Conservation (phyloP, 1,140 invertebrate species). For the Contarinia nasturtii region DNA sequence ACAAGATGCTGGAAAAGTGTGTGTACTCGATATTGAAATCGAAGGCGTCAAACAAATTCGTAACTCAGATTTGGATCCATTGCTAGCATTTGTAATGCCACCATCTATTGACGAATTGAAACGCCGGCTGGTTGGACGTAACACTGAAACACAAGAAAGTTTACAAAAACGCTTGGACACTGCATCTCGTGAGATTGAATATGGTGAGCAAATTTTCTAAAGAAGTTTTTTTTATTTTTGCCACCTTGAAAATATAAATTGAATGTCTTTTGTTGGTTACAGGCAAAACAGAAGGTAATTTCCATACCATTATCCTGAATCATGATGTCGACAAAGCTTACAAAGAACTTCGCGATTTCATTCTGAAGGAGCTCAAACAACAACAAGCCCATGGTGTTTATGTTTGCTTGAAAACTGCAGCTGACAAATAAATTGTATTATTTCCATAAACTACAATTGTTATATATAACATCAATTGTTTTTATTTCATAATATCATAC, state of each 20-base stretch:
- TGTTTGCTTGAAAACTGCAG: not conserved
- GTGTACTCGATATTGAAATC: conserved; percentile 89
- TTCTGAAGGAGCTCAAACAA: conserved; percentile 33
- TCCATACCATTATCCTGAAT: conserved; percentile 83
- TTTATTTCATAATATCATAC: too few species aligned
- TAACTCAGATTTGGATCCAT: conserved; percentile 58
- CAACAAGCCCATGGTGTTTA: conserved; percentile 11
- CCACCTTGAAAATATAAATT: not conserved
- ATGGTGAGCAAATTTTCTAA: conserved; percentile 33
- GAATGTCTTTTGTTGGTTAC: conserved; percentile 9
- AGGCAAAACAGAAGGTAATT: conserved; percentile 60
- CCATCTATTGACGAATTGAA: conserved; percentile 69
- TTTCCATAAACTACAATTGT: too few species aligned
- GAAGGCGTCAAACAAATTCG: conserved; percentile 92
- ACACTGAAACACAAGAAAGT: conserved; percentile 80
- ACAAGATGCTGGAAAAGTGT: conserved; percentile 60
- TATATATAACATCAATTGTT: too few species aligned
- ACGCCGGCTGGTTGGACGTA: conserved; percentile 49
- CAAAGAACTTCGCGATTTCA: conserved; percentile 49
- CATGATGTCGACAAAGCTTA: conserved; percentile 82
- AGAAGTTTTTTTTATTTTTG: not conserved
- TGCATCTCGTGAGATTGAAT: conserved; percentile 64
- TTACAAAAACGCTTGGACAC: conserved; percentile 50
- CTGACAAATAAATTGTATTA: too few species aligned
- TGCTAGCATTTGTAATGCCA: conserved; percentile 85